phyloP scores from a whole-genome alignment of 2,113 vertebrate genomes.

The Melospiza georgiana region DNA sequence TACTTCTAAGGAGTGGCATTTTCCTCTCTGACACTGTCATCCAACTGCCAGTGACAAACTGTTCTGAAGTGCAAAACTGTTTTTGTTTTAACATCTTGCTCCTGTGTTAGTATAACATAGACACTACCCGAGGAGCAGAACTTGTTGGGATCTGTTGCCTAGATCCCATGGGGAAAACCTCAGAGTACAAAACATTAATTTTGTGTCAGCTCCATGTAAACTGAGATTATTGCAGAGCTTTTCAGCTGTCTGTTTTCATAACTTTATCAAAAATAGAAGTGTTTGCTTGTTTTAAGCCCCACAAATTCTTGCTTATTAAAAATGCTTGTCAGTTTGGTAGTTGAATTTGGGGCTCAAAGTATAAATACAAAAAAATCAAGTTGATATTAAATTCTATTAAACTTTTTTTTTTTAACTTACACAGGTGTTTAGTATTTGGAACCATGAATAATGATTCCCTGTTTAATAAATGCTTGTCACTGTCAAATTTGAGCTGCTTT shows the following conservation, averaged over 20 bases:
- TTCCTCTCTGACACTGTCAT: not conserved
- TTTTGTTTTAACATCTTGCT: not conserved
- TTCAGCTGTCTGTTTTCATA: not conserved
- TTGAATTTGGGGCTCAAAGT: not conserved
- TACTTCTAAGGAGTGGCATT: not conserved
- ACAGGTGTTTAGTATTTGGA: not conserved
- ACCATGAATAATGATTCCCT: not conserved
- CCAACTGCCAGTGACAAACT: not conserved
- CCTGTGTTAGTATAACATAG: not conserved
- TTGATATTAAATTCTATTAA: not conserved
- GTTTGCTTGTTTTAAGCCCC: not conserved
- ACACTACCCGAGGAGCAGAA: not conserved
- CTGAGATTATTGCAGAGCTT: not conserved
- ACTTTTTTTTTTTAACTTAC: not conserved
- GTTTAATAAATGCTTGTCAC: not conserved
- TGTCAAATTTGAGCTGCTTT: not conserved
- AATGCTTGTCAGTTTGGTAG: not conserved
- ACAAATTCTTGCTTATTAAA: not conserved
- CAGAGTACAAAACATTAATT: not conserved
- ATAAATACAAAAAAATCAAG: not conserved
- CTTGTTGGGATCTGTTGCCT: slow-evolving; percentile 5
- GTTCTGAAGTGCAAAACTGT: not conserved
- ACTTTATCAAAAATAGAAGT: not conserved
- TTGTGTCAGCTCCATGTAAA: not conserved
- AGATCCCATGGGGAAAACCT: slow-evolving; percentile 9